Base-by-base conservation (phyloP, 2,113 vertebrate genomes). In the Miniopterus natalensis region DNA sequence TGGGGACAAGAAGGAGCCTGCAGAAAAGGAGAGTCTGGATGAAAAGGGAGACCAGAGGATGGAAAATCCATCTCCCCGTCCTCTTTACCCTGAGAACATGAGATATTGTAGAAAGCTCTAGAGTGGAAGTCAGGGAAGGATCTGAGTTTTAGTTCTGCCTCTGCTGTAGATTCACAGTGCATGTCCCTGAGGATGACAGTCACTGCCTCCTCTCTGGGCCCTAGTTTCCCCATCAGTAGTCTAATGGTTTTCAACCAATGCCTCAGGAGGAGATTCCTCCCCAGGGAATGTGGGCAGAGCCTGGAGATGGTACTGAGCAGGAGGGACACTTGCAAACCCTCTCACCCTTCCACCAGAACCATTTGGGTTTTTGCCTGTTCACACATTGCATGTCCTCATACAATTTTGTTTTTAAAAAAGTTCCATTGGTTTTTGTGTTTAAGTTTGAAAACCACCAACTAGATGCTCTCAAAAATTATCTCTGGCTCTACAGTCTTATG, bases 361-460 rank as follows among this genome's bases (percentile, higher is more conserved):
- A 29, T 57, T 47, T 51, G n/a, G 18, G 18, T 53, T 73, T 92
- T 79, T 61, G 55, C 21, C 57, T 14, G 8, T 55, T 51, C 74
- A 79, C 5, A 9, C 3, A 23, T 11, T 59, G 40, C 40, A 27
- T 7, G 21, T 66, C 42, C 21, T 87, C 25, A 3, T 12, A 49
- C 3, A 3, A 40, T 92, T 95, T 80, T 53, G 45, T 13, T 86
- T 63, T 9, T 86, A 66, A 89, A 68, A 75, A 74, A 66, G 0
- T 79, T 45, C 45, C 23, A 10, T 4, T 77, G 71, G n/a, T 51
- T 84, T 84, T 83, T 80, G 49, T 79, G 65, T 53, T 92, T 73
- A 51, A 80, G 29, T 80, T 75, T 36, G 29, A 88, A 95, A 93
- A 73, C 21, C 40, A 21, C 36, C 85, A 88, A 51, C 40, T 80